Evolutionary conservation across 2,888 invertebrate genomes (phyloP).

Genomic region (Sclerodermus sp.): DNA sequence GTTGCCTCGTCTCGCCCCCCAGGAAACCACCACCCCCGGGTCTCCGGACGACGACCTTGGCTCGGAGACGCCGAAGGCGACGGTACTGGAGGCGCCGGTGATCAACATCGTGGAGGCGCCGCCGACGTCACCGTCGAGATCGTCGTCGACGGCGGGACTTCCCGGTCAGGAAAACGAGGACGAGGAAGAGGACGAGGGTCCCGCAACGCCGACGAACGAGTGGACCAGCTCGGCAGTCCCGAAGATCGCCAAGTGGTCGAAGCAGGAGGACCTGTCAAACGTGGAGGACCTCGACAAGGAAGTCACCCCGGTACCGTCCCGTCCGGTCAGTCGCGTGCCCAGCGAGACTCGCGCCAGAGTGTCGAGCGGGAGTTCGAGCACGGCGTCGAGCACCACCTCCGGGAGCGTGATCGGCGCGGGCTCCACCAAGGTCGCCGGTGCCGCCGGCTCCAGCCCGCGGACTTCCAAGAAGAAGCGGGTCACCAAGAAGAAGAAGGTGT

Average conservation of each 20-base stretch:
- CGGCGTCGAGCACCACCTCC: constrained; percentile 8
- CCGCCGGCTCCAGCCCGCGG: constrained; percentile 31
- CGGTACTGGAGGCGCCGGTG: constrained; percentile 23
- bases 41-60: no score
- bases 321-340: constrained; percentile 15
- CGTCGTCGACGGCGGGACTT: constrained; percentile 1
- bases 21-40: no score
- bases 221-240: constrained; percentile 21
- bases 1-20: constrained; percentile 8
- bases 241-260: constrained; percentile 46
- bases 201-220: constrained; percentile 46
- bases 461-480: constrained; percentile 46
- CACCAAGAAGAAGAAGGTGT: constrained; percentile 45
- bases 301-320: constrained; percentile 24
- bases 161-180: constrained; percentile 13
- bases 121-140: no score
- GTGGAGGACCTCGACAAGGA: constrained; percentile 36
- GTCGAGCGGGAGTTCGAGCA: constrained; percentile 12
- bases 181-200: constrained; percentile 35
- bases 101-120: constrained; percentile 30
- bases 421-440: constrained; percentile 23
- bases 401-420: constrained; percentile 23
- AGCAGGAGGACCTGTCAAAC: constrained; percentile 42
- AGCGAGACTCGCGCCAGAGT: constrained; percentile 24
- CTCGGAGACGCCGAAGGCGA: constrained; percentile 11